Percentiles rank a stretch among this genome's conserved stretches.
phyloP scores from a whole-genome alignment of 2,888 invertebrate genomes.

The Cephus rjabovi region DNA sequence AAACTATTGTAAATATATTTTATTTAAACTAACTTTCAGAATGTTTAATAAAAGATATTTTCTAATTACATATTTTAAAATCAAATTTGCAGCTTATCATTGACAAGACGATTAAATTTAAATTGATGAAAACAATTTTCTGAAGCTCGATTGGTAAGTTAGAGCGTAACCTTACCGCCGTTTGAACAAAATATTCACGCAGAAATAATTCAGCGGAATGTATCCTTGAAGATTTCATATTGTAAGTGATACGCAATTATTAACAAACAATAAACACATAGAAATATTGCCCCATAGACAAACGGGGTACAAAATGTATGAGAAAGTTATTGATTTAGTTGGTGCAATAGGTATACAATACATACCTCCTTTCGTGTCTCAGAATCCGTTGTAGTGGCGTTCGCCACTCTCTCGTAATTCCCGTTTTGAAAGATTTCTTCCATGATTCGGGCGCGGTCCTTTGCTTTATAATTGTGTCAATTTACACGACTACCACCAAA shows the following conservation, averaged over 20 bases:
- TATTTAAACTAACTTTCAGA: neutral
- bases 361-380: constrained; percentile 56
- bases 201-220: neutral
- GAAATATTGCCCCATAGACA: neutral
- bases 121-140: neutral
- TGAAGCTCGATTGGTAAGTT: neutral
- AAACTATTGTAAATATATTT: neutral
- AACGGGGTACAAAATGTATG: constrained; percentile 13
- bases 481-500: neutral
- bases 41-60: no score
- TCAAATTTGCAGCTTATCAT: neutral
- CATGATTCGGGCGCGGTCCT: constrained; percentile 39
- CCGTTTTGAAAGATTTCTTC: constrained; percentile 60
- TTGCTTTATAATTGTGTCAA: neutral
- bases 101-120: neutral
- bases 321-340: neutral
- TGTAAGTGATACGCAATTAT: neutral
- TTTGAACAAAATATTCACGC: neutral
- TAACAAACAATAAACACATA: neutral
- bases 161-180: neutral
- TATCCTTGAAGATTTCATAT: neutral
- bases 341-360: constrained; percentile 8
- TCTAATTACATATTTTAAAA: neutral
- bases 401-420: constrained; percentile 50
- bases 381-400: constrained; percentile 45